Base-by-base conservation (phyloP, 2,113 vertebrate genomes). In the Ciconia boyciana region DNA sequence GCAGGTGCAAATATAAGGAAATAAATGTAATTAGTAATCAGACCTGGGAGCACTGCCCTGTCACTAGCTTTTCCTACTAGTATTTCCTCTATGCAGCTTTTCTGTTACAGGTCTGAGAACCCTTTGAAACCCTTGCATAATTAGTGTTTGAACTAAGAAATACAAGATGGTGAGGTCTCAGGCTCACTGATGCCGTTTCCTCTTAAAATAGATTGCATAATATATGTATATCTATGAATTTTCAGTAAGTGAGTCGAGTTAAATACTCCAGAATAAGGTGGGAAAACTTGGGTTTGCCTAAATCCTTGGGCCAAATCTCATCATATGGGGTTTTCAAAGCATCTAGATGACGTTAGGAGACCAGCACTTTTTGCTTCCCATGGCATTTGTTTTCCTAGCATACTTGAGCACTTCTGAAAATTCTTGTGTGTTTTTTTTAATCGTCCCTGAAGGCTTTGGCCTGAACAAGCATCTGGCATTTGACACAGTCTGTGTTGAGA, bases 381-480 rank as follows among this genome's bases (percentile, higher is more conserved):
- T 83, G 58, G 26, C 51, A 83, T 90, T 95, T 96, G 85, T 80
- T 88, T 89, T 97, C 55, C 21, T 92, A 87, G 68, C 34, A 19
- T 82, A 89, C n/a, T 82, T 79, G 62, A 91, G 77, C 81, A 85
- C 54, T 94, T 90, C 62, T 93, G 81, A 91, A 97, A 94, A 81
- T 84, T 94, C 62, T 86, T 94, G 64, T 65, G 88, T 93, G 68
- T 60, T 24, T 25, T 39, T 64, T 95, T 91, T 57, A 87, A 88
- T 93, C 85, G 92, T 83, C 92, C 66, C 91, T 70, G 85, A 96
- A 95, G 82, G 74, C 75, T 94, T 80, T 95, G 93, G 91, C 78
- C 90, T 64, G 69, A 89, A 52, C 55, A 87, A 81, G 83, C 83
- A 94, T 90, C 80, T 92, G 80, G 79, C 52, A 87, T 96, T 94